Evolutionary conservation across 2,113 vertebrate species (phyloP), one percentile per base, ranked within the genome.

Genomic region (Mola mola): DNA sequence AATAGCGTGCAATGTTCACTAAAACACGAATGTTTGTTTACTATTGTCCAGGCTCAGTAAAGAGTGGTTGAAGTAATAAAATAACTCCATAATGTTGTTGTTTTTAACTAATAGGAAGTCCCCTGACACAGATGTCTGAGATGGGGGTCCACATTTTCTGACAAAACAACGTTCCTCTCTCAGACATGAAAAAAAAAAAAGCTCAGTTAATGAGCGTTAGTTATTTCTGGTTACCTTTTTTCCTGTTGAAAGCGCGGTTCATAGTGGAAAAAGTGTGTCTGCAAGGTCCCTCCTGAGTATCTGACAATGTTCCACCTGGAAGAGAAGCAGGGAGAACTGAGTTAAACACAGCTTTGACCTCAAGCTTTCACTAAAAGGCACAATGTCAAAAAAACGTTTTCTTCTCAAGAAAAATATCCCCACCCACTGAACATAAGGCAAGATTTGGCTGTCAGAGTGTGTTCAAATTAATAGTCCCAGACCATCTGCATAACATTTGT

Each of bases 171-270:
- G n/a, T n/a, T n/a, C n/a, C n/a, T n/a, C n/a, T n/a, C n/a, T n/a
- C n/a, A n/a, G n/a, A n/a, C n/a, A n/a, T n/a, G n/a, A n/a, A n/a
- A n/a, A n/a, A n/a, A n/a, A 5, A 3, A 8, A 41, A 10, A 20
- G 40, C 40, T 20, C n/a, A 15, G 13, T 33, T 46, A 21, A 73
- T 40, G 7, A 22, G 28, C 13, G 22, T 21, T 2, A 0, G 41
- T 10, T 47, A 2, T 60, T 5, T 48, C 19, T 47, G 67, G 83
- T 89, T 82, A 96, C 95, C 95, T 94, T 94, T 96, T 87, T 96
- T 96, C 77, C 94, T 93, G 90, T 93, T 95, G 88, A 96, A 96
- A 79, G 95, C 94, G 62, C 94, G 94, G 74, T 96, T 96, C 95
- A 96, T 96, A 88, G 86, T 95, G 93, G 80, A 88, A 89, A 87